Evolutionary conservation across 2,888 invertebrate species (phyloP), one percentile per base, ranked within the genome.

Genomic region (Lasioglossum calceatum): DNA sequence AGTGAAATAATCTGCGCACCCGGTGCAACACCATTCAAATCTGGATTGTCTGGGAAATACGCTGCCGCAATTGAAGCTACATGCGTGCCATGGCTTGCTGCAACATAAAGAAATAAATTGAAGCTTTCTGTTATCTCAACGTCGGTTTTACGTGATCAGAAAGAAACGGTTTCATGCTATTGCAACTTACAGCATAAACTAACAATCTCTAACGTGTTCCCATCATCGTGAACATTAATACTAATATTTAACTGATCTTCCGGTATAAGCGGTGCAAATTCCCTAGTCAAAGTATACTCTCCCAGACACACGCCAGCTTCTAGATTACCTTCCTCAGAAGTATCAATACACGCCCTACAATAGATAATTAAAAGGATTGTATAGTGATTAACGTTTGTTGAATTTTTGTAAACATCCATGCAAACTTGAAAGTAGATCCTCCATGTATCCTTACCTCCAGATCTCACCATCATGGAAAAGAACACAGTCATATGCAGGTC

Each of bases 1-100:
- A 99, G 96, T 0, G 99, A 98, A 61, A 99, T 97, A 80, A 99
- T 97, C 95, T 98, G 98, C 3, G 99, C 99, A 54, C 99, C 99
- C 0, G 99, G 99, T 0, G 99, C 99, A 0, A 99, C 97, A 3
- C 99, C 99, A 95, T 99, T 98, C 88, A 97, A 96, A 91, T 99
- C 98, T 0, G 98, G 98, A 80, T 97, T 97, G 42, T 98, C 97
- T 0, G 98, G 97, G 95, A 98, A 99, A 95, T 98, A 96, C 0
- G 98, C 99, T 1, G 99, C 97, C 1, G 99, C 98, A 91, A 99
- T 99, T 14, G 98, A 98, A 0, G 99, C 99, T 7, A 99, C 99
- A 95, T 99, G 99, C 0, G 99, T 99, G 44, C 99, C 99, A 95
- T 99, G 99, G 78, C 98, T 97, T 19, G 99, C 99, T 98, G 94